Conservation (phyloP, 2,113 vertebrate species). For the Callocephalon fimbriatum region DNA sequence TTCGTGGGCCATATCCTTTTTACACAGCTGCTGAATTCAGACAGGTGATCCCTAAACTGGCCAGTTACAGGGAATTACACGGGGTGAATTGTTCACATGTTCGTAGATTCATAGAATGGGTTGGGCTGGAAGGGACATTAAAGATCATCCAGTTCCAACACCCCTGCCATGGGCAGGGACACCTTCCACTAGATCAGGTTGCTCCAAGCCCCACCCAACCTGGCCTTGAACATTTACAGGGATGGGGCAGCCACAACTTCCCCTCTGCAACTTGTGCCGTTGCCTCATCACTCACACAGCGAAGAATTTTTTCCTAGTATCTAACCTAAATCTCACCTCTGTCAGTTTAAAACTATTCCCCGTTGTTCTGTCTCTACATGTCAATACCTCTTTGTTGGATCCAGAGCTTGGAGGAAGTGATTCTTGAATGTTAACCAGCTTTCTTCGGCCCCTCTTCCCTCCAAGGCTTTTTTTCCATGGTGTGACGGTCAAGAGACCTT, state of each 20-base stretch:
- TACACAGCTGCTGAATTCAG: not conserved
- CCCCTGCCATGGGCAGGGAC: not conserved
- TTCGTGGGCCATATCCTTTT: accelerated
- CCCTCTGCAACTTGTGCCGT: not conserved
- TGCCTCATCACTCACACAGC: not conserved
- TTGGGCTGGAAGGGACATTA: not conserved
- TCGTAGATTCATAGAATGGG: not conserved
- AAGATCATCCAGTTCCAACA: not conserved
- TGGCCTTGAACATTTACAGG: not conserved
- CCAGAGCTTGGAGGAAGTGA: not conserved
- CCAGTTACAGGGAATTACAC: not conserved
- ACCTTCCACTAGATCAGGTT: not conserved
- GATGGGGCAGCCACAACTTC: not conserved
- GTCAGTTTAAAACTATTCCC: not conserved
- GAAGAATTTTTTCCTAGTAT: not conserved
- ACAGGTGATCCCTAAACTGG: not conserved
- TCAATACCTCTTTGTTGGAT: not conserved
- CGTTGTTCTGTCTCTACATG: not conserved
- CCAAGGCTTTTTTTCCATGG: too few species aligned
- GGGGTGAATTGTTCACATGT: not conserved
- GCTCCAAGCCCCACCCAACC: not conserved
- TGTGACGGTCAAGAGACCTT: not conserved
- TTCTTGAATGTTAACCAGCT: not conserved
- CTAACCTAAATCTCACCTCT: not conserved
- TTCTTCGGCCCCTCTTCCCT: not conserved